Percentiles rank a stretch among this genome's conserved stretches.
Conservation (phyloP, 64 coral and sea anemone species). For the Anthopleura sola region DNA sequence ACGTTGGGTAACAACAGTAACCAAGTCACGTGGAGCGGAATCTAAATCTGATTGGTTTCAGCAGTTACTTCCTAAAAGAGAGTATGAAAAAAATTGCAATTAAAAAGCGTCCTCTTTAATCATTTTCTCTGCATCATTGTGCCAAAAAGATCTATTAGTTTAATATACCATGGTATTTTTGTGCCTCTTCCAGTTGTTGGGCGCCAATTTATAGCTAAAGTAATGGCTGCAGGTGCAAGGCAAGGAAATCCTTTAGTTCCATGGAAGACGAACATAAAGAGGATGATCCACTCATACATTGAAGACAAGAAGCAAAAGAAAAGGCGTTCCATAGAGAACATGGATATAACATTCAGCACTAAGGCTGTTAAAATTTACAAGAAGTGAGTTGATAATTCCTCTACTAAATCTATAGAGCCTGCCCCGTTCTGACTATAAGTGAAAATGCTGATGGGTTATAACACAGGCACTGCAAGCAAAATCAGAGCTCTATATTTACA, state of each 20-base stretch:
- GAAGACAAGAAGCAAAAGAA: conserved; percentile 66
- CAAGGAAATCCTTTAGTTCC: conserved; percentile 85
- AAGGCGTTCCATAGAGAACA: conserved; percentile 36
- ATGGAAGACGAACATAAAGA: conserved; percentile 87
- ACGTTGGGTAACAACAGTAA: too few relatives aligned
- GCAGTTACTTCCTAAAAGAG: too few relatives aligned
- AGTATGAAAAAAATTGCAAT: too few relatives aligned
- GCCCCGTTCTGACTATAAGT: too few relatives aligned
- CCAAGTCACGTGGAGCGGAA: too few relatives aligned
- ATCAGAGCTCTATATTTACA: too few relatives aligned
- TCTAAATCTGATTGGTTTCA: too few relatives aligned
- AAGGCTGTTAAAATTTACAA: conserved; percentile 90
- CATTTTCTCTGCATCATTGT: too few relatives aligned
- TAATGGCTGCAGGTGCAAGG: conserved; percentile 68
- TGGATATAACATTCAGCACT: conserved; percentile 70
- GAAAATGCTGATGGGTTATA: too few relatives aligned
- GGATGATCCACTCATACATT: conserved; percentile 74
- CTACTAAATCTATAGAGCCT: neutral
- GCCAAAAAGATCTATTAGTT: too few relatives aligned
- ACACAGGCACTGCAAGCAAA: too few relatives aligned
- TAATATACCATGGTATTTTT: neutral
- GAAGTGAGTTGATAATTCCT: conserved; percentile 1
- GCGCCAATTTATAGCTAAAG: conserved; percentile 74
- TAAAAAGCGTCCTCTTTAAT: too few relatives aligned
- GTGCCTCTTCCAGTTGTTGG: conserved; percentile 45